Evolutionary conservation across 2,888 invertebrate species (phyloP).

Genomic region (Nemotelus pantherinus): DNA sequence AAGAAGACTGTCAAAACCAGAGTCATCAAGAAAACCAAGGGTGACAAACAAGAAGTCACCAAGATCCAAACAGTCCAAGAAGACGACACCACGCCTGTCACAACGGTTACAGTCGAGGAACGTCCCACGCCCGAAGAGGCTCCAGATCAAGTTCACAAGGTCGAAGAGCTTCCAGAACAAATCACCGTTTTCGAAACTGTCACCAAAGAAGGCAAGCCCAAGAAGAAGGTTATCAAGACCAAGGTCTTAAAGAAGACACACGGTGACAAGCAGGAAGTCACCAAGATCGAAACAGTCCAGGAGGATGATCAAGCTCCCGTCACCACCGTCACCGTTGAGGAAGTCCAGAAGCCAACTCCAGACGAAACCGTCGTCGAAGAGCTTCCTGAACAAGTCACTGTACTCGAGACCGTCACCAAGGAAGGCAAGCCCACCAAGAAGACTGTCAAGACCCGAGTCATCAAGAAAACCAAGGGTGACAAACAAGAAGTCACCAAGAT

Average conservation of each 20-base stretch:
- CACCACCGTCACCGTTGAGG: conserved; percentile 55
- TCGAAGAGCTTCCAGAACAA: conserved; percentile 58
- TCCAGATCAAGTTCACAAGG: conserved; percentile 55
- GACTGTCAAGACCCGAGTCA: conserved; percentile 58
- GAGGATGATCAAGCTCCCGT: conserved; percentile 60
- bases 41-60: conserved; percentile 57
- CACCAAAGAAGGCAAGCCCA: conserved; percentile 61
- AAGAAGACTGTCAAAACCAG: conserved; percentile 54
- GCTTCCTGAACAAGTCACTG: conserved; percentile 57
- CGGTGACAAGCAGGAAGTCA: conserved; percentile 59
- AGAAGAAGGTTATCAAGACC: conserved; percentile 56
- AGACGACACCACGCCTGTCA: conserved; percentile 58
- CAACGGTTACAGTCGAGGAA: conserved; percentile 54
- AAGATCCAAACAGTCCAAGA: conserved; percentile 59
- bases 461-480: conserved; percentile 60
- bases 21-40: conserved; percentile 53
- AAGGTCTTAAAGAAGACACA: conserved; percentile 60
- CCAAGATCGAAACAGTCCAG: conserved; percentile 62
- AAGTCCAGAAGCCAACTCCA: conserved; percentile 50
- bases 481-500: conserved; percentile 56
- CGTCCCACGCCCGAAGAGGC: conserved; percentile 52
- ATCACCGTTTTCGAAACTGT: conserved; percentile 63
- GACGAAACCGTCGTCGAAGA: conserved; percentile 54
- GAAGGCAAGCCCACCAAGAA: conserved; percentile 56
- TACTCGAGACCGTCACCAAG: conserved; percentile 49